These are phyloP conservation scores for Trichonephila inaurata DNA, from an alignment of 1,140 invertebrate species.

Conservation along the genomic window DNA sequence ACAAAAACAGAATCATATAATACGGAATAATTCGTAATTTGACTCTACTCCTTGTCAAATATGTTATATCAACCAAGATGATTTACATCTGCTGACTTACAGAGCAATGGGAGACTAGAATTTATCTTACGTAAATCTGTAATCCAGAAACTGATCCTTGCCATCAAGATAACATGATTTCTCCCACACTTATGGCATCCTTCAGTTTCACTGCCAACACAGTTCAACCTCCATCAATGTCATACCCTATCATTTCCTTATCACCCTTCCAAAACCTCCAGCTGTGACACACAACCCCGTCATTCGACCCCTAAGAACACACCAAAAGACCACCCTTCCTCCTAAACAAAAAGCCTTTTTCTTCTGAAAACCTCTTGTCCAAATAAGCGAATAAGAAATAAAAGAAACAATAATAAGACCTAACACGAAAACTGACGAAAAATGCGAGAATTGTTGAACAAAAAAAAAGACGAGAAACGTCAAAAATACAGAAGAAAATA, in stretches of 20 bases:
- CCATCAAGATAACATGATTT: not conserved
- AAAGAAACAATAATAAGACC: not conserved
- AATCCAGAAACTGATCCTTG: not conserved
- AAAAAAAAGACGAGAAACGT: not conserved
- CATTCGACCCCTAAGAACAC: not conserved
- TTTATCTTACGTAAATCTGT: not conserved
- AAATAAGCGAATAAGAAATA: not conserved
- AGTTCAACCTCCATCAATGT: constrained; percentile 7
- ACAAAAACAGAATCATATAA: too few relatives aligned
- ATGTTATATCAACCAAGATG: too few relatives aligned
- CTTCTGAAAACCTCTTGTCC: not conserved
- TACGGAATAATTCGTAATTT: too few relatives aligned
- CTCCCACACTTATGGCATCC: not conserved
- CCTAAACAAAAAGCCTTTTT: not conserved
- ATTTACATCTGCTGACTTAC: too few relatives aligned
- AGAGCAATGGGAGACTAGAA: too few relatives aligned
- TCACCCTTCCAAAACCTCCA: not conserved
- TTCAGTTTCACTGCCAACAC: constrained; percentile 2
- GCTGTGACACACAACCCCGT: constrained; percentile 8
- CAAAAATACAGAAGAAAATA: not conserved
- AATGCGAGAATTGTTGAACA: constrained; percentile 2
- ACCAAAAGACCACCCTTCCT: not conserved
- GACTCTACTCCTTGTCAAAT: too few relatives aligned
- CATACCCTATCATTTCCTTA: constrained; percentile 29
- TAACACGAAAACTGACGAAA: constrained; percentile 1